A percentile compares a stretch with the other conserved stretches of the same genome.
These are phyloP conservation scores for Paraescarpia echinospica DNA, from an alignment of 1,140 invertebrate species.

Conservation along the genomic window DNA sequence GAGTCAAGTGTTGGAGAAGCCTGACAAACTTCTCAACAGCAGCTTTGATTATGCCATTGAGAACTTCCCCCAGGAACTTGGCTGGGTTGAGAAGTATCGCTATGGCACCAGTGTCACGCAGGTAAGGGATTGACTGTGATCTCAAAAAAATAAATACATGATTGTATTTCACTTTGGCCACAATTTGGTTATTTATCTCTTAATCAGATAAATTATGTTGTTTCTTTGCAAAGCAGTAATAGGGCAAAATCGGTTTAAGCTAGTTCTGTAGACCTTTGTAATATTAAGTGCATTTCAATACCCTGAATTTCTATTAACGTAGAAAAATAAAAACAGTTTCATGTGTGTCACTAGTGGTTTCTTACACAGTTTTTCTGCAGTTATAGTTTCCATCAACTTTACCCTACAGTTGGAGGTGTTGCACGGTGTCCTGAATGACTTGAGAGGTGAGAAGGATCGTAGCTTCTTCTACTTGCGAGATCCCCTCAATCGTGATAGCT, in stretches of 20 bases:
- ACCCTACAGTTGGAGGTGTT: conserved; percentile 38
- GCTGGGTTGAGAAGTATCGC: conserved; percentile 39
- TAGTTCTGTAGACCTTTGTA: not conserved
- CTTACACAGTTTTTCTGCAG: no score
- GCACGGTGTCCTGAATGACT: conserved; percentile 40
- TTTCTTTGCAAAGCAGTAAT: not conserved
- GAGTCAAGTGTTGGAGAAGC: conserved; percentile 33
- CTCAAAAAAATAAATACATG: not conserved
- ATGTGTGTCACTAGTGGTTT: no score
- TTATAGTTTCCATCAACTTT: no score
- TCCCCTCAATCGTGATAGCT: conserved; percentile 26
- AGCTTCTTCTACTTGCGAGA: conserved; percentile 42
- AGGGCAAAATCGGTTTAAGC: not conserved
- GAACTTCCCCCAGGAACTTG: conserved; percentile 31
- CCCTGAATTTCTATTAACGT: conserved; percentile 9
- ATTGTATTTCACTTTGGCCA: not conserved
- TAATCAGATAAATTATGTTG: not conserved
- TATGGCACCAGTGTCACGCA: conserved; percentile 41
- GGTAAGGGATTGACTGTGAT: conserved; percentile 27
- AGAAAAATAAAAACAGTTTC: no score
- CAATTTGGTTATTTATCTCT: not conserved
- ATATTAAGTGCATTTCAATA: not conserved
- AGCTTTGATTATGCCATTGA: conserved; percentile 40
- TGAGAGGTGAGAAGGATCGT: conserved; percentile 19
- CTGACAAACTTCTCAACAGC: conserved; percentile 36